Base-by-base conservation (phyloP, 2,888 invertebrate species). In the Drosophila paracracens region DNA sequence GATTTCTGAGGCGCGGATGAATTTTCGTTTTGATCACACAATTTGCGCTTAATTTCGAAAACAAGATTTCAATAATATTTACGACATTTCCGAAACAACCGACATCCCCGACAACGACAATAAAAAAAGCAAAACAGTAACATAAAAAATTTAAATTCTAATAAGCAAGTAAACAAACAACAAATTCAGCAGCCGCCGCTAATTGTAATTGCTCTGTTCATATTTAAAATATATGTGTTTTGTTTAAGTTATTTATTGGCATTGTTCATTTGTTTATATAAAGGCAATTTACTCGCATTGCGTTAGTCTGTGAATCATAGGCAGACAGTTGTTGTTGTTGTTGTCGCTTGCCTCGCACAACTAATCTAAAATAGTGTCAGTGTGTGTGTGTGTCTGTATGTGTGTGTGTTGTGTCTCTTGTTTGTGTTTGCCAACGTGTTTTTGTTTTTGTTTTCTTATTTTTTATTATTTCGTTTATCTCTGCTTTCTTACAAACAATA, bases 401-500 rank as follows among this genome's bases (percentile, higher is more conserved):
- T 53, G 74, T 38, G 59, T 60, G 71, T 80, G 70, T 68, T 75
- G 75, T 81, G 74, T 64, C 62, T 66, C 62, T 70, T 84, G 75
- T 75, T 83, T 82, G 87, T 71, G 75, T 83, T 83, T 83, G 81
- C 65, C 81, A 81, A 81, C 81, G 81, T 74, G 74, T 86, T 83
- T 83, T 70, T 67, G 54, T 56, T 71, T 60, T 62, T 27, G 38
- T 68, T 59, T 73, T 51, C 16, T 52, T 13, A 52, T 33, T 21
- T 38, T 40, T 21, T 57, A 29, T 31, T 57, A 57, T 43, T 64
- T 59, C 33, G 53, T 48, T 54, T 43, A 58, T 36, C 36, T 29
- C 31, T 57, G 35, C 53, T 38, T 36, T 58, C 10, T 46, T 18
- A 35, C 57, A 64, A 35, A 50, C 48, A 74, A 66, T 40, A 66